These are phyloP conservation scores for Zelostemma sp. DNA, from an alignment of 1,140 invertebrate species.

Conservation along the genomic window DNA sequence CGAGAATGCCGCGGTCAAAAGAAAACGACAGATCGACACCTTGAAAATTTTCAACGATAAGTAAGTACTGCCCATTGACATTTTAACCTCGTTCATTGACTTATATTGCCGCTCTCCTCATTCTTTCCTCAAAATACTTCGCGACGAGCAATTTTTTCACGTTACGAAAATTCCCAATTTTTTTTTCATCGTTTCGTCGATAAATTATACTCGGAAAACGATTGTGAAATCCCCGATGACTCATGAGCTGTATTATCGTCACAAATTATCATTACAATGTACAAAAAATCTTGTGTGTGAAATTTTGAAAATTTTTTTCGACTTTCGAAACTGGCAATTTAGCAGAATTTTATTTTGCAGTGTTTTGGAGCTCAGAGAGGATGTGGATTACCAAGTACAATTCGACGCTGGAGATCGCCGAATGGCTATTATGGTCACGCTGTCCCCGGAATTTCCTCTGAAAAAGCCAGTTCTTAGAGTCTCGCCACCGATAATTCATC, in stretches of 20 bases:
- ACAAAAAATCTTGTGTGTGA: too few species aligned
- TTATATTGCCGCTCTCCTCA: too few species aligned
- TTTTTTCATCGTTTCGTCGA: too few species aligned
- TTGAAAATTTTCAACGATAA: constrained; percentile 79
- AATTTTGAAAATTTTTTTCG: too few species aligned
- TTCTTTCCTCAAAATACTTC: too few species aligned
- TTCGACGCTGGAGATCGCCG: constrained; percentile 75
- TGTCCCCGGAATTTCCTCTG: constrained; percentile 79
- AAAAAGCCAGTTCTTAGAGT: constrained; percentile 80
- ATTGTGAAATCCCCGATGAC: too few species aligned
- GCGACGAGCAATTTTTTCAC: too few species aligned
- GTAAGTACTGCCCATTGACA: constrained; percentile 58
- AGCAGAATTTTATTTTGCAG: constrained; percentile 64
- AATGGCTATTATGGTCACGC: constrained; percentile 75
- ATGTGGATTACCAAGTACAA: constrained; percentile 79
- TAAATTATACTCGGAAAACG: too few species aligned
- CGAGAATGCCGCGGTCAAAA: constrained; percentile 68
- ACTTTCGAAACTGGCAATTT: too few species aligned
- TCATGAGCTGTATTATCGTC: too few species aligned
- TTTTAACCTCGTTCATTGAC: constrained; percentile 54
- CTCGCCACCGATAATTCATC: constrained; percentile 76
- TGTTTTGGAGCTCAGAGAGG: constrained; percentile 78
- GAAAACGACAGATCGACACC: constrained; percentile 79
- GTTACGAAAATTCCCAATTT: too few species aligned
- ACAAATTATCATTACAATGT: too few species aligned